Evolutionary conservation across 2,797 vertebrate genomes (phyloP), one percentile per base, ranked within the genome.

Genomic region (Periparus ater): DNA sequence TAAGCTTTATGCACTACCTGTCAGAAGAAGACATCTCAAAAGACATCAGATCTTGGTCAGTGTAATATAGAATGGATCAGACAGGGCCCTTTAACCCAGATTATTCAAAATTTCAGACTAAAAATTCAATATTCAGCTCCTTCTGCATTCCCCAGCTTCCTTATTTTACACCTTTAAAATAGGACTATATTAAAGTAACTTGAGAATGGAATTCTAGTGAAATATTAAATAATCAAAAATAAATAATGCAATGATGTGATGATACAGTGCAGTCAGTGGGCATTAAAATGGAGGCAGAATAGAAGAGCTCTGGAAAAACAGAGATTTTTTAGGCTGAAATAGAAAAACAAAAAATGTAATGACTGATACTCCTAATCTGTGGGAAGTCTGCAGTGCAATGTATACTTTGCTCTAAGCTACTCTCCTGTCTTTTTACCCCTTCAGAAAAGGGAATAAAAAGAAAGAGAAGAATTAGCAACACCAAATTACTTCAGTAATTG

Each of bases 401-500:
- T 42, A 48, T 61, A 54, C 67, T 79, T 88, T 83, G 17, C 22
- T 74, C 63, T 57, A 45, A 86, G 81, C 27, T 27, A 70, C 45
- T 76, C 57, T 76, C 30, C 71, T 67, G 70, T 73, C 42, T 73
- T 81, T 85, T 83, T 72, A 68, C 42, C 55, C 54, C 23, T 73
- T 62, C 66, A 75, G 67, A 82, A 94, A 86, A 70, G 2, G 34
- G 21, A 88, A 61, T 45, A 75, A 80, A 84, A 60, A 40, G 55
- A 81, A 77, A 80, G 36, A 81, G 36, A 83, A 81, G 44, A 93
- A 94, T 94, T 95, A 95, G 76, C 71, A 89, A 62, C 66, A 60
- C 21, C 88, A 95, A 95, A 95, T 95, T 88, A 87, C 83, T 93
- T 87, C 47, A 93, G 80, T 60, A 87, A 74, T 86, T 95, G 89